Evolutionary conservation across 2,113 vertebrate species (phyloP), one percentile per base, ranked within the genome.

Genomic region (Tamias sibiricus): DNA sequence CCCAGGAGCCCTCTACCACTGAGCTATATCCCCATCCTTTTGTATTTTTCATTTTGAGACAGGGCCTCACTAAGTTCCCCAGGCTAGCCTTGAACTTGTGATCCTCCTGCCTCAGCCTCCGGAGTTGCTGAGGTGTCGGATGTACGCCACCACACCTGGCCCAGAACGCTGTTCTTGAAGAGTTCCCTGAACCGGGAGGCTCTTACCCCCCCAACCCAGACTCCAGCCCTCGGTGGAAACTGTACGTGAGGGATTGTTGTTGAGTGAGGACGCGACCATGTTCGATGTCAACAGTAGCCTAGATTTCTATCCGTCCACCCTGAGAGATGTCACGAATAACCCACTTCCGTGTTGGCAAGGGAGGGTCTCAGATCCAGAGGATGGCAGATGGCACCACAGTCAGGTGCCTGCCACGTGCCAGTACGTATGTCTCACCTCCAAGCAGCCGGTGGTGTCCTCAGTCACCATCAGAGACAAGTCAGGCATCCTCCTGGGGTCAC

Each of bases 371-470:
- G 75, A 47, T 6, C 69, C 75, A 14, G 13, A 3, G 0, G 7
- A 8, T 3, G 14, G 40, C 22, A 4, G 24, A 10, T 10, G 40
- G 22, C 12, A 1, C 8, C 49, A 2, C 13, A 49, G n/a, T 20
- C 17, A 20, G 59, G 59, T 71, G 4, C 32, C 10, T 40, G 9
- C 47, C 11, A 1, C 4, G 11, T 30, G 20, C 54, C 20, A 20
- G 54, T 22, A 22, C 9, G 11, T 9, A 1, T 20, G 40, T n/a
- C 59, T 14, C 20, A 13, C n/a, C 30, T 52, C 59, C 17, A 28
- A 24, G 19, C 4, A 17, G 30, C 20, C 0, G 10, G 44, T 49
- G 16, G 32, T 4, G 30, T 11, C 57, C 37, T 8, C 8, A 5
- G 17, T 44, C 7, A 35, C n/a, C 83, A 68, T 49, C 30, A 26